Conservation (phyloP, 1,140 invertebrate species). For the Musca domestica region DNA sequence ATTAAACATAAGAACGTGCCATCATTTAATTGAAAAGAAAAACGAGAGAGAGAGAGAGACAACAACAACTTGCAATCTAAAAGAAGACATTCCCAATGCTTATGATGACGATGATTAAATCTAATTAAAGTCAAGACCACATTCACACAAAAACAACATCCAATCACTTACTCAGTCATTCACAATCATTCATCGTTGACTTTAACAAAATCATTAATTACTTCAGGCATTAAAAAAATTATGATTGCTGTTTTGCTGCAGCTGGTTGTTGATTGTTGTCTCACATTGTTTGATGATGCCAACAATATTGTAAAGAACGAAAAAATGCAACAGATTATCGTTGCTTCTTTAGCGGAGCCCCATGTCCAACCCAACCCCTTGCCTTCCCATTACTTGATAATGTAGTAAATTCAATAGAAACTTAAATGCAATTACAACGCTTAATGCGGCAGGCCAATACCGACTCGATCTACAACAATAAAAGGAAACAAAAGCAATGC, state of each 20-base stretch:
- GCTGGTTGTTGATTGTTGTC: background rate
- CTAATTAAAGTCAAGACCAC: conserved; percentile 16
- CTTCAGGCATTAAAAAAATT: background rate
- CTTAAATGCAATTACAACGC: conserved; percentile 16
- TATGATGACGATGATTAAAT: conserved; percentile 5
- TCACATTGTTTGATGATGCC: background rate
- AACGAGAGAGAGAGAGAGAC: too few species aligned
- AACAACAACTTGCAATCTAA: background rate
- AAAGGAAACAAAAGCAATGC: background rate
- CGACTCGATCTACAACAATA: background rate
- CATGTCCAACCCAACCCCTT: too few species aligned
- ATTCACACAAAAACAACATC: background rate
- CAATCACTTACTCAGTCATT: too few species aligned
- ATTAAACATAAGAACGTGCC: conserved; percentile 8
- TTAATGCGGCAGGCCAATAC: too few species aligned
- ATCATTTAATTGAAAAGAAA: conserved; percentile 17
- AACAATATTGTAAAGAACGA: too few species aligned
- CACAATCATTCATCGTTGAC: background rate
- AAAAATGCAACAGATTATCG: background rate
- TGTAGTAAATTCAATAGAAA: conserved; percentile 13
- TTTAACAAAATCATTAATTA: background rate
- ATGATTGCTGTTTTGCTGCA: background rate
- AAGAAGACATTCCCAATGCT: background rate
- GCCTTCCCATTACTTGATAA: too few species aligned
- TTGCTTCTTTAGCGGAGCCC: too few species aligned